Evolutionary conservation across 2,888 invertebrate species (phyloP).

Genomic region (Athripsodes cinereus): DNA sequence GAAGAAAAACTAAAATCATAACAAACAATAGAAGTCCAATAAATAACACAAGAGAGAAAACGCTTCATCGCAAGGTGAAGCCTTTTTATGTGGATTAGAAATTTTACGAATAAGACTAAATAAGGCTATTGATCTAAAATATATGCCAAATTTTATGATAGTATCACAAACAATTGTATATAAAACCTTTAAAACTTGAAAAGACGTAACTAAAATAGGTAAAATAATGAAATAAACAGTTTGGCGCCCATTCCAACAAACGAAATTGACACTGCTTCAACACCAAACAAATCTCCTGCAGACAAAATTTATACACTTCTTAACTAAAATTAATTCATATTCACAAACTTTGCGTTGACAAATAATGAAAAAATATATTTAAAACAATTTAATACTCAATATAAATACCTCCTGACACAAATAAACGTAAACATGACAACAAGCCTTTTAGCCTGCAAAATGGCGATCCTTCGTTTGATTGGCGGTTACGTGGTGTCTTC

Average conservation of each 20-base stretch:
- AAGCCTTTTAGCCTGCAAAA: conserved; percentile 46
- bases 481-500: conserved; percentile 23
- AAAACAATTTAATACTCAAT: conserved; percentile 6
- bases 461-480: conserved; percentile 34
- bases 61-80: neutral
- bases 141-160: neutral
- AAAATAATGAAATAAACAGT: conserved; percentile 17
- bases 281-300: conserved; percentile 6
- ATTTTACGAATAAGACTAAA: neutral
- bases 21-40: neutral
- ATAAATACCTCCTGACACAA: conserved; percentile 36
- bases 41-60: neutral
- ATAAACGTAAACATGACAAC: conserved; percentile 53
- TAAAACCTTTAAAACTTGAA: neutral
- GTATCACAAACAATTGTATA: neutral
- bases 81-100: neutral
- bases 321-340: conserved; percentile 23
- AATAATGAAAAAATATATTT: neutral
- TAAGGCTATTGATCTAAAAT: neutral
- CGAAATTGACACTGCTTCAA: conserved; percentile 18
- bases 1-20: neutral
- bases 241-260: conserved; percentile 23
- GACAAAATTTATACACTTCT: neutral
- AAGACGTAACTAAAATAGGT: neutral
- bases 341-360: neutral